Base-by-base conservation (phyloP, 2,113 vertebrate species). In the Struthidea cinerea region DNA sequence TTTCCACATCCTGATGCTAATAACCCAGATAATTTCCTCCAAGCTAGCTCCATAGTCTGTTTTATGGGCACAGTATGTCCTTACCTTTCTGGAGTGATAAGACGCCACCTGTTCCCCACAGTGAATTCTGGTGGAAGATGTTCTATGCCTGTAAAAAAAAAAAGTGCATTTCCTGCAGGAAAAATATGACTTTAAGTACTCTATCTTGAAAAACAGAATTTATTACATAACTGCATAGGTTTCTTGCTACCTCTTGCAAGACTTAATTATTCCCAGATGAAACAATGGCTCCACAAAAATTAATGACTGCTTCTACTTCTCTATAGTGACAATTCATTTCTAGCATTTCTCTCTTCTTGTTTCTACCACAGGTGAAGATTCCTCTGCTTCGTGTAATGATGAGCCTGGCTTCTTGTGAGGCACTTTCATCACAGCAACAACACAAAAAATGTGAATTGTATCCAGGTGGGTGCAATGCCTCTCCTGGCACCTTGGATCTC, bases 1-100 rank as follows among this genome's bases (percentile, higher is more conserved):
- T 92, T 96, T 91, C 91, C 90, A 94, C 86, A 95, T 90, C 85
- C 67, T 90, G 64, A 50, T 73, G 92, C 64, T 88, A 93, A 93
- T 77, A 95, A 88, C 60, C 37, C 50, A 86, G 88, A 88, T 60
- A 60, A 80, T 90, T 96, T 95, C 88, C 75, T 90, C 53, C n/a
- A 52, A 68, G 49, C 27, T 64, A 79, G 19, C 49, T 92, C 35
- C 44, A 47, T 47, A 67, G 52, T 63, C 84, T 94, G 47, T 75
- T 96, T 93, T 94, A 94, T 77, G 70, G 71, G 42, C 55, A 77
- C 2, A 5, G 37, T 65, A 76, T 50, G 37, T 80, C 82, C 53
- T 65, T 92, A 16, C 69, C 55, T 86, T 95, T 68, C 55, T 74
- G 55, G 63, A 84, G 41, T 9, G 7, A 44, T 94, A 79, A 91